These are phyloP conservation scores for Helostoma temminkii DNA, from an alignment of 2,797 vertebrate species.

Conservation along the genomic window DNA sequence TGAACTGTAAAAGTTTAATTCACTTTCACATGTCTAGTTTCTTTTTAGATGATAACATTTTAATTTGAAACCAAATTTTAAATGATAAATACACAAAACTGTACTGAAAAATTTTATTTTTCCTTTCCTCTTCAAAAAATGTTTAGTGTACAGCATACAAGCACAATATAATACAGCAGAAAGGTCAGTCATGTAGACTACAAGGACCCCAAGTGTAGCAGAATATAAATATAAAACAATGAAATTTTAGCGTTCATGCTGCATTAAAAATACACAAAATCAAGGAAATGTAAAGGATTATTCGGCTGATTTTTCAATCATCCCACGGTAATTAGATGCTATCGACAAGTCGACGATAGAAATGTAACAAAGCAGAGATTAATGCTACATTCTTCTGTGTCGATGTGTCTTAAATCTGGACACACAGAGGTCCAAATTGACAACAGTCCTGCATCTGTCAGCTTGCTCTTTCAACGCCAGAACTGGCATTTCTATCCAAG, in stretches of 20 bases:
- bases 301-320: slow-evolving; percentile 47
- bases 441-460: slow-evolving; percentile 40
- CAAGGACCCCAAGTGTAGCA: slow-evolving; percentile 52
- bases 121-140: slow-evolving; percentile 40
- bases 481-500: slow-evolving; percentile 43
- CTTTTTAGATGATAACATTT: not conserved
- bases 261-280: slow-evolving; percentile 51
- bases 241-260: slow-evolving; percentile 37
- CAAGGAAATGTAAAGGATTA: slow-evolving; percentile 79
- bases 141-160: slow-evolving; percentile 49
- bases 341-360: slow-evolving; percentile 61
- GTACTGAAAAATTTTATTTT: slow-evolving; percentile 35
- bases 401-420: slow-evolving; percentile 36
- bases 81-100: slow-evolving; percentile 23
- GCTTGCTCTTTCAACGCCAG: slow-evolving; percentile 39
- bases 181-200: slow-evolving; percentile 53
- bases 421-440: slow-evolving; percentile 20
- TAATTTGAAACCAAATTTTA: not conserved
- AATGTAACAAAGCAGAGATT: slow-evolving; percentile 61
- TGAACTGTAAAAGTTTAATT: slow-evolving; percentile 8
- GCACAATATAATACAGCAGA: slow-evolving; percentile 62
- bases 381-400: slow-evolving; percentile 67
- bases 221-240: slow-evolving; percentile 79
- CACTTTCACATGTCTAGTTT: not conserved
- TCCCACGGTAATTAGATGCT: slow-evolving; percentile 51